Base-by-base conservation (phyloP, 2,888 invertebrate genomes). In the Apoda limacodes region DNA sequence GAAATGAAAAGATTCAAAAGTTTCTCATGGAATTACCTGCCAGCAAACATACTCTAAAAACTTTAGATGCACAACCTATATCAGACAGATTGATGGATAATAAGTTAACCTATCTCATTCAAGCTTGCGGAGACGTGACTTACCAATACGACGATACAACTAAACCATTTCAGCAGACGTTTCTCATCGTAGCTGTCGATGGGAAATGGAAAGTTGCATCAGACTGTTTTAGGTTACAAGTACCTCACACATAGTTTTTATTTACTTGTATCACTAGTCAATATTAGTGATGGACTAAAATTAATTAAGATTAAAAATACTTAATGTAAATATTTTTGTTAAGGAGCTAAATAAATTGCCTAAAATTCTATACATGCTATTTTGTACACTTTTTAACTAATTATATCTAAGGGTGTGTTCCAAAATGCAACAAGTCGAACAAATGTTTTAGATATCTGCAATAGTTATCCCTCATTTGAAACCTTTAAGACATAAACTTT, bases 191-290 rank as follows among this genome's bases (percentile, higher is more conserved):
- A 0, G 92, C 93, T 4, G 87, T 91, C 40, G 92, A 88, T 9
- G 92, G 93, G 44, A 94, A 94, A 58, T 96, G 95, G 95, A 95
- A 95, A 72, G 92, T 97, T 45, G 93, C 92, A 7, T 92, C 90
- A 23, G 95, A 96, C 59, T 90, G 89, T 50, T 94, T 93, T 52
- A 83, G 95, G 54, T 81, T 92, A 46, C 91, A 93, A 78, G 92
- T 76, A 12, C 78, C 78, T 1, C 70, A 69, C 7, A 17, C n/a
- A n/a, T n/a, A n/a, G n/a, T n/a, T n/a, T n/a, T n/a, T n/a, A n/a
- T n/a, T n/a, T n/a, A n/a, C n/a, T n/a, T n/a, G n/a, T n/a, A n/a
- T n/a, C 34, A 65, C 46, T 22, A 60, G 46, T 33, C 64, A 54
- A 40, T n/a, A 22, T 10, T 2, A 31, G 7, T 5, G 12, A n/a